A percentile compares a stretch with the other conserved stretches of the same genome.
Conservation (phyloP, 2,888 invertebrate species). For the Cyclophora punctaria region DNA sequence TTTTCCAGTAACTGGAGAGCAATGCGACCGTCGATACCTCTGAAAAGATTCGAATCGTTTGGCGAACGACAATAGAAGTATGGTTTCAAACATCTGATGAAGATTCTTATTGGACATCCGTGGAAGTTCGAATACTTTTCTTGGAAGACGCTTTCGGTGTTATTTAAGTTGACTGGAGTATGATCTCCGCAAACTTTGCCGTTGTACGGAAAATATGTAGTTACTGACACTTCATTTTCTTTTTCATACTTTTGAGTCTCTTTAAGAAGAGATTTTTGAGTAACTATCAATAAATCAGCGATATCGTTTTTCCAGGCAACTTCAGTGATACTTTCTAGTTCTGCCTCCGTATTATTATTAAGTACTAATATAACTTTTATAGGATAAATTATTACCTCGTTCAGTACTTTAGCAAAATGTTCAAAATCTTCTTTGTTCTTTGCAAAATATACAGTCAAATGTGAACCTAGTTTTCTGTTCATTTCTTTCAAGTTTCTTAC, state of each 20-base stretch:
- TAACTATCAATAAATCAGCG: constrained; percentile 38
- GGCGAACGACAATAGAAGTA: constrained; percentile 14
- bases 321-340: constrained; percentile 25
- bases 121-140: constrained; percentile 42
- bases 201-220: constrained; percentile 41
- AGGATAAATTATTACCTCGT: constrained; percentile 23
- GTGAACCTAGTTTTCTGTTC: constrained; percentile 18
- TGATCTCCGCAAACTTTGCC: constrained; percentile 32
- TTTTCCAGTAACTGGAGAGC: not conserved
- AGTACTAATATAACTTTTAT: constrained; percentile 35
- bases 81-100: constrained; percentile 26
- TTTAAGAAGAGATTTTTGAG: constrained; percentile 2
- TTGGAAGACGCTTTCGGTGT: constrained; percentile 26
- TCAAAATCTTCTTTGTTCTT: constrained; percentile 26
- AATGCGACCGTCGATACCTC: not conserved
- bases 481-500: constrained; percentile 16
- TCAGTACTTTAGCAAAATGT: constrained; percentile 24
- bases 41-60: constrained; percentile 22
- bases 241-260: no score
- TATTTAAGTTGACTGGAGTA: constrained; percentile 25
- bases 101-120: constrained; percentile 35
- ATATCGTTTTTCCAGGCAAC: constrained; percentile 39
- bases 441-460: constrained; percentile 40
- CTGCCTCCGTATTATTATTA: constrained; percentile 13
- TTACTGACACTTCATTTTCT: constrained; percentile 19